A percentile compares a stretch with the other conserved stretches of the same genome.
Conservation (phyloP, 2,888 invertebrate genomes). For the Unio delphinus region DNA sequence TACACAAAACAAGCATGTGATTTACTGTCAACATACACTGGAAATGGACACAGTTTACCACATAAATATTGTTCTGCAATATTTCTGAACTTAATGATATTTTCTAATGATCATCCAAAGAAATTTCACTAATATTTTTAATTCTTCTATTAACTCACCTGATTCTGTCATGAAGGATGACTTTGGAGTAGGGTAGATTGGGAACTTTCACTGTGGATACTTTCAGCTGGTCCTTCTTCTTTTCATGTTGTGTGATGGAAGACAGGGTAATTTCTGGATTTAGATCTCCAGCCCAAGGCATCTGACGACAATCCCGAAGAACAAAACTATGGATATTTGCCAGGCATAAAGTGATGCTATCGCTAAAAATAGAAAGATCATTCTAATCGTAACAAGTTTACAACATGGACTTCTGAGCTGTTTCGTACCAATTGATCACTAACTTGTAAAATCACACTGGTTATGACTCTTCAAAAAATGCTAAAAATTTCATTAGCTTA, state of each 20-base stretch:
- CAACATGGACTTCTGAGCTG: no score
- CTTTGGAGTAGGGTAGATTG: conserved; percentile 69
- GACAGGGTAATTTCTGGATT: conserved; percentile 59
- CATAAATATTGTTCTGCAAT: no score
- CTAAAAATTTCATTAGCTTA: background rate
- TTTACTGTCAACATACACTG: no score
- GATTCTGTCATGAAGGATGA: conserved; percentile 67
- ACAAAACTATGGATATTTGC: conserved; percentile 71
- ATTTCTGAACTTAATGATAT: no score
- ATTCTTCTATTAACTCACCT: conserved; percentile 49
- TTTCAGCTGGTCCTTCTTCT: conserved; percentile 67
- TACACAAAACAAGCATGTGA: no score
- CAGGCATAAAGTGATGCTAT: conserved; percentile 63
- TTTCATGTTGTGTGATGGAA: conserved; percentile 62
- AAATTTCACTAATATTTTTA: no score
- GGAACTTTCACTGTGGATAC: conserved; percentile 54
- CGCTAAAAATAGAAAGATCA: conserved; percentile 44
- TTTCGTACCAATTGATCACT: background rate
- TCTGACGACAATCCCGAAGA: conserved; percentile 68
- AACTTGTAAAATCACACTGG: background rate
- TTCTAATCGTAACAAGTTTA: no score
- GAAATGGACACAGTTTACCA: no score
- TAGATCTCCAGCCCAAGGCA: conserved; percentile 68
- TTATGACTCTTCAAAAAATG: background rate
- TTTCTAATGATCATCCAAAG: no score